Base-by-base conservation (phyloP, 2,797 vertebrate genomes). In the Hippocampus kuda region DNA sequence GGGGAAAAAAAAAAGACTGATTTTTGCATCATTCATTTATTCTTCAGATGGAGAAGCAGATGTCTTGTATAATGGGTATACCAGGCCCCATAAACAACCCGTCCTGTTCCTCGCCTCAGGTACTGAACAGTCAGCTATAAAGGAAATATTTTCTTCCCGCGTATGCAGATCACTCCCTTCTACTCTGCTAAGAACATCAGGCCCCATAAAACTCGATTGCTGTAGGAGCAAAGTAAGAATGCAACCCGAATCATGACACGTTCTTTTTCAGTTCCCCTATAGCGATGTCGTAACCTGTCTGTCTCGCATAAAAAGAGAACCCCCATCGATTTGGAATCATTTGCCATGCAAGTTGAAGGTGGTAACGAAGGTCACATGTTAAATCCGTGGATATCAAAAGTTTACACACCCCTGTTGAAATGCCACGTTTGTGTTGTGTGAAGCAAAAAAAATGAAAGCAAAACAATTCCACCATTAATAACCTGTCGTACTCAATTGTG, bases 41-140 rank as follows among this genome's bases (percentile, higher is more conserved):
- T 69, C 65, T 81, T 85, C 87, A 97, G 95, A 94, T 96, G 91
- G 94, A 98, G 86, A 93, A 96, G 85, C 97, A 96, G 89, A 97
- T 98, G 93, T 84, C 86, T 83, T 94, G 91, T 89, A 91, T 96
- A 89, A 95, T 98, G 95, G 93, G 92, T 74, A 92, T 96, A 90
- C 94, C 94, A 86, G 93, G 93, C 64, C 93, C 94, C n/a, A 88
- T 91, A 85, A 94, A 97, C 90, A 95, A 79, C 86, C 93, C 91
- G 68, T 90, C 94, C 1, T 95, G 94, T 72, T 93, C 94, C 81
- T 94, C 94, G 78, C 92, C 95, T 77, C 95, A 96, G 90, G 93
- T 96, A 81, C 90, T 87, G 66, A 88, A 88, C 91, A 92, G 80
- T 93, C 90, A 75, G 88, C 91, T 86, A 44, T 91, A 91, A 85